Percentiles rank a stretch among this genome's conserved stretches.
These are phyloP conservation scores for Phylloscopus trochiloides DNA, from an alignment of 2,113 vertebrate species.

Conservation along the genomic window DNA sequence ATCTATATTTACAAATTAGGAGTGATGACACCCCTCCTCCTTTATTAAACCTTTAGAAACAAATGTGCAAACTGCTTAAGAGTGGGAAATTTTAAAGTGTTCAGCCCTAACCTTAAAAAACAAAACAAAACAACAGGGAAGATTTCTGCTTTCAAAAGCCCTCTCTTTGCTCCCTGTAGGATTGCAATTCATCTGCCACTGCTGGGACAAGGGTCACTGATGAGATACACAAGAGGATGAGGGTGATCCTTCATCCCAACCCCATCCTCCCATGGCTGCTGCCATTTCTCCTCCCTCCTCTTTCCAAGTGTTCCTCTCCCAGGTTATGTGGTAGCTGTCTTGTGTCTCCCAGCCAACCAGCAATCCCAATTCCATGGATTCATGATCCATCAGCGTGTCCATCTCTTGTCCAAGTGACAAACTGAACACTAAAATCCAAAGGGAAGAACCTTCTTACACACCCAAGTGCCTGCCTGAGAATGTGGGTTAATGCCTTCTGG, in stretches of 20 bases:
- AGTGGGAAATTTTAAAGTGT: background rate
- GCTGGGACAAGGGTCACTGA: background rate
- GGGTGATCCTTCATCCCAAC: background rate
- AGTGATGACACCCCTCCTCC: accelerated
- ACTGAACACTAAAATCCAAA: background rate
- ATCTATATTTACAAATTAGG: background rate
- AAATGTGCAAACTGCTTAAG: accelerated
- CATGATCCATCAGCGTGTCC: accelerated
- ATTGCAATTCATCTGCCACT: background rate
- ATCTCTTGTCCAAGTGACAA: background rate
- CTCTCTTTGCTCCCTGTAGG: background rate
- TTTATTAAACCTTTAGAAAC: background rate
- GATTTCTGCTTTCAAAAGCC: background rate
- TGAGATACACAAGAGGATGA: background rate
- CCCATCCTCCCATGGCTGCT: background rate
- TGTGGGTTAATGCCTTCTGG: accelerated
- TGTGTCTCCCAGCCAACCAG: background rate
- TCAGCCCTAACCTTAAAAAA: background rate
- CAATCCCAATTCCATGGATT: background rate
- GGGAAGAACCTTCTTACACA: background rate
- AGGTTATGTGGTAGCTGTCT: background rate
- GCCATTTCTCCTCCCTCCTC: background rate
- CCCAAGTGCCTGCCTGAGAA: background rate
- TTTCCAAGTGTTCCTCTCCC: background rate
- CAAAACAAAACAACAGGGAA: background rate